Evolutionary conservation across 2,888 invertebrate species (phyloP), one percentile per base, ranked within the genome.

Genomic region (Drosophila mimica): DNA sequence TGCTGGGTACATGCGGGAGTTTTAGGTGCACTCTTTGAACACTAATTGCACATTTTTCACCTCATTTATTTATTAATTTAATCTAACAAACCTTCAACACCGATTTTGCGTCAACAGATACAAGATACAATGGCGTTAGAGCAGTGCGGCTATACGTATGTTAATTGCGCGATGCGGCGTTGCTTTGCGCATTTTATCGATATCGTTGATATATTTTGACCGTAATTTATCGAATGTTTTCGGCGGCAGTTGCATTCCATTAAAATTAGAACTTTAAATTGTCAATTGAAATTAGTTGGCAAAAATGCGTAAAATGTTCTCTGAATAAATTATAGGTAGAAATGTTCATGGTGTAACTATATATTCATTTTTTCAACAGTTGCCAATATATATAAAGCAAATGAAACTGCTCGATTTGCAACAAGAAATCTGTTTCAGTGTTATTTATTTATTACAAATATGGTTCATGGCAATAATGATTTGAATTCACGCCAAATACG

Each of bases 61-160:
- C 13, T 38, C 40, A 46, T 68, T 40, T 49, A 59, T 71, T 36
- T 15, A 64, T 25, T 30, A 54, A 65, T 52, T 66, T 70, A 57
- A 58, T 68, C 38, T 72, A 73, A 74, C 68, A 73, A 75, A 70
- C 70, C 67, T 76, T 63, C 56, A 31, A 51, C 31, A 62, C 69
- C 66, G 66, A 70, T 65, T 84, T 76, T 82, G 79, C 82, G 79
- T 87, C 74, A 82, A 81, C 76, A 82, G 73, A 79, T 68, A 74
- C 81, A 72, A 83, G 73, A 77, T 36, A 72, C 83, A 88, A 84
- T 88, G 83, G 88, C 82, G 82, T 83, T 60, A 77, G 77, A 85
- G 63, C 31, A 82, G 88, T 81, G 36, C 70, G 20, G 59, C 82
- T 81, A 79, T 81, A 81, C 58, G 30, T 48, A 31, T 40, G 20